A percentile compares a stretch with the other conserved stretches of the same genome.
These are phyloP conservation scores for Melipona quadrifasciata DNA, from an alignment of 1,140 invertebrate species.

Conservation along the genomic window DNA sequence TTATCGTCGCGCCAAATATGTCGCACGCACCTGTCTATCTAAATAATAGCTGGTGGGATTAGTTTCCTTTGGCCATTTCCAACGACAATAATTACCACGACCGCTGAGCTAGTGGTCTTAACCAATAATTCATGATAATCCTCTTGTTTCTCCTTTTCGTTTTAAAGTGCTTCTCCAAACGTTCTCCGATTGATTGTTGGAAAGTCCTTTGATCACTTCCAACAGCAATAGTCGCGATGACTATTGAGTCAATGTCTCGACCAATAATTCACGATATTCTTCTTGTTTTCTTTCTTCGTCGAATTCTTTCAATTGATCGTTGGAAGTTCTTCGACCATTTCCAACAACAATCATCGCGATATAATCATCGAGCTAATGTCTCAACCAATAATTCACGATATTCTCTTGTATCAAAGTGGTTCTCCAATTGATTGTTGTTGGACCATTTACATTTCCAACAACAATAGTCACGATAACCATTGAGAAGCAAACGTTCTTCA, in stretches of 20 bases:
- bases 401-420: not conserved
- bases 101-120: not conserved
- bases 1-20: slow-evolving; percentile 42
- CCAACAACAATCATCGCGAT: not conserved
- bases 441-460: too few relatives aligned
- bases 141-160: not conserved
- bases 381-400: not conserved
- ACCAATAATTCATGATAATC: not conserved
- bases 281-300: not conserved
- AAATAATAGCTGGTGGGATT: slow-evolving; percentile 32
- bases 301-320: not conserved
- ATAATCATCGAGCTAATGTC: not conserved
- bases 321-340: too few relatives aligned
- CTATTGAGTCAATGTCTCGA: not conserved
- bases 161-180: not conserved
- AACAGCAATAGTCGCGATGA: not conserved
- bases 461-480: not conserved
- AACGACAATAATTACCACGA: not conserved
- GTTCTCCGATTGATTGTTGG: not conserved
- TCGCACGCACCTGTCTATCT: slow-evolving; percentile 39
- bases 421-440: not conserved
- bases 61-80: too few relatives aligned
- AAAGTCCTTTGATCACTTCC: too few relatives aligned
- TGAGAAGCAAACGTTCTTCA: not conserved
- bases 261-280: not conserved